Conservation (phyloP, 2,113 vertebrate species). For the Ancistrus triradiatus region DNA sequence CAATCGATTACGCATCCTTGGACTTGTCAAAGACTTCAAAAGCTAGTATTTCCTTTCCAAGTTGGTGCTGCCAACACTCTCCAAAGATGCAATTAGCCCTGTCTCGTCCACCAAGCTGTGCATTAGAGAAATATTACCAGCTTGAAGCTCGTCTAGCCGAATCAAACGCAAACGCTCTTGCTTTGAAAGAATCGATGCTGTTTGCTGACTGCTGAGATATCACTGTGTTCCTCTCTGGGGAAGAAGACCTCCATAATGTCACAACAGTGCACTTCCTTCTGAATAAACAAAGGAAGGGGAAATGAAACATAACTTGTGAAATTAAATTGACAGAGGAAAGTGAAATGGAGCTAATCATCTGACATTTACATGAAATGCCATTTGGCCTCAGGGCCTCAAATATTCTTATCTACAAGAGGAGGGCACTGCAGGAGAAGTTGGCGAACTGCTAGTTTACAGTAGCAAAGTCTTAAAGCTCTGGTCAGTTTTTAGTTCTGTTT, state of each 20-base stretch:
- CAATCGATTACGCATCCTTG: too few relatives aligned
- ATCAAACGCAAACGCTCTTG: slow-evolving; percentile 6
- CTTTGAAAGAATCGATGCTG: slow-evolving; percentile 26
- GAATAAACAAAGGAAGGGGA: neutral
- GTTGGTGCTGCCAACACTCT: neutral
- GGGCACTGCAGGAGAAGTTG: too few relatives aligned
- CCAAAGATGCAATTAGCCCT: neutral
- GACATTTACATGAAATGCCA: slow-evolving; percentile 30
- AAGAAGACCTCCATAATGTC: slow-evolving; percentile 2
- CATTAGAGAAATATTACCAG: slow-evolving; percentile 1
- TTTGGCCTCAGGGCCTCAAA: slow-evolving; percentile 34
- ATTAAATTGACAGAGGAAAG: neutral
- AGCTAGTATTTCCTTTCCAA: neutral
- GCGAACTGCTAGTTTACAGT: too few relatives aligned
- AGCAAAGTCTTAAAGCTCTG: too few relatives aligned
- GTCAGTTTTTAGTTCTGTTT: too few relatives aligned
- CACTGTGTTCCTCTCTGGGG: neutral
- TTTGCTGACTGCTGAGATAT: slow-evolving; percentile 10
- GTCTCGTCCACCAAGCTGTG: neutral
- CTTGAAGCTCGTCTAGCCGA: slow-evolving; percentile 1
- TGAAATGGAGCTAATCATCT: slow-evolving; percentile 16
- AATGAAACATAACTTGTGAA: neutral
- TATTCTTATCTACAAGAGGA: too few relatives aligned
- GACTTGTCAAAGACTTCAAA: too few relatives aligned
- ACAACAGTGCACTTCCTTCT: neutral